Evolutionary conservation across 1,140 invertebrate genomes (phyloP).

Genomic region (Papilio helenus): DNA sequence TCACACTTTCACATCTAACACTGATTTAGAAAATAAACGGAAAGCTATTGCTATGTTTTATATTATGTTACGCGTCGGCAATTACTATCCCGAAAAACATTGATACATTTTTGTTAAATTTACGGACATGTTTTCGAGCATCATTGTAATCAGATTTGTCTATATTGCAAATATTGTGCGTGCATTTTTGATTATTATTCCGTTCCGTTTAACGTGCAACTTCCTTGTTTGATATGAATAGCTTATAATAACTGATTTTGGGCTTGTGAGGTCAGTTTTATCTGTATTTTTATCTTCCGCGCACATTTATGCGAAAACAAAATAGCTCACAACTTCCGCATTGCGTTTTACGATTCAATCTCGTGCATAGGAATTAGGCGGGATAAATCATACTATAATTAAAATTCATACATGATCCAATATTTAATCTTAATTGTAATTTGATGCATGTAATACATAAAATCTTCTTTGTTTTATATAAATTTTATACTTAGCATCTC

Average conservation of each 20-base stretch:
- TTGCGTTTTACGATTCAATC: background rate
- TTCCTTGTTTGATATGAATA: conserved; percentile 5
- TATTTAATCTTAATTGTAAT: background rate
- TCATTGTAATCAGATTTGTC: conserved; percentile 24
- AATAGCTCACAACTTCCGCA: background rate
- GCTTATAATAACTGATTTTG: background rate
- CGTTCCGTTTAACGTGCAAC: background rate
- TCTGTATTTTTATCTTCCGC: background rate
- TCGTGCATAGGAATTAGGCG: background rate
- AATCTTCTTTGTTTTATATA: background rate
- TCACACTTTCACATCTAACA: conserved; percentile 48
- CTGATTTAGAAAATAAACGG: conserved; percentile 8
- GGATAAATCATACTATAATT: background rate
- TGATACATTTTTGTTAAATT: conserved; percentile 6
- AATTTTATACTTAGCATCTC: no score
- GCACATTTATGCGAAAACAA: background rate
- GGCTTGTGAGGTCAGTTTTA: background rate
- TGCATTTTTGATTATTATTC: conserved; percentile 8
- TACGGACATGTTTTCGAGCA: conserved; percentile 5
- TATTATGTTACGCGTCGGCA: background rate
- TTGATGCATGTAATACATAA: background rate
- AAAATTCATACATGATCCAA: background rate
- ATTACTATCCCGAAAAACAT: conserved; percentile 12
- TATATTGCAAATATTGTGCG: background rate
- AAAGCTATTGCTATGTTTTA: conserved; percentile 12